Conservation (phyloP, 2,113 vertebrate genomes). For the Scatophagus argus region DNA sequence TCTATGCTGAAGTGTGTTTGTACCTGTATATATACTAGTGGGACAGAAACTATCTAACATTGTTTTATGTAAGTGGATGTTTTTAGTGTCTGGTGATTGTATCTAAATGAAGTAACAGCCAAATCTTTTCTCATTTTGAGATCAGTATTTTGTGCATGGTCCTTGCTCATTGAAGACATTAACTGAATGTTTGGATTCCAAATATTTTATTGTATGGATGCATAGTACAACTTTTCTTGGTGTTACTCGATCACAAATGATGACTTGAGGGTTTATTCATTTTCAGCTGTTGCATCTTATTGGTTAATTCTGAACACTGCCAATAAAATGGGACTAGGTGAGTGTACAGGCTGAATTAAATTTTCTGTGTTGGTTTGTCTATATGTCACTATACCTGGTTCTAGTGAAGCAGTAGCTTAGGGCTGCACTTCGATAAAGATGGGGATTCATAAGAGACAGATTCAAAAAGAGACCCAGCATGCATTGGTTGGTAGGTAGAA, state of each 20-base stretch:
- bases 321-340: conserved; percentile 2
- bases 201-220: background rate
- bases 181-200: no score
- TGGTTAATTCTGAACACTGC: background rate
- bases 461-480: background rate
- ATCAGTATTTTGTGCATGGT: no score
- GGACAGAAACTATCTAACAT: no score
- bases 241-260: background rate
- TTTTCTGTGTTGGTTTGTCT: background rate
- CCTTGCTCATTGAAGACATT: no score
- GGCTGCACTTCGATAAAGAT: background rate
- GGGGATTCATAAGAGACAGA: background rate
- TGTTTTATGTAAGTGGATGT: no score
- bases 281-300: conserved; percentile 5
- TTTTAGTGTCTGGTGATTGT: no score
- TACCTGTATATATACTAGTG: no score
- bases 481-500: background rate
- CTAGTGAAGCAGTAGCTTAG: background rate
- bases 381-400: background rate
- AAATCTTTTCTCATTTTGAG: no score
- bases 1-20: no score
- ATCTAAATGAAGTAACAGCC: no score
- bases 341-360: background rate
- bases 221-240: background rate
- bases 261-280: conserved; percentile 15